A percentile compares a stretch with the other conserved stretches of the same genome.
Evolutionary conservation across 2,888 invertebrate genomes (phyloP).

Genomic region (Helobdella robusta): DNA sequence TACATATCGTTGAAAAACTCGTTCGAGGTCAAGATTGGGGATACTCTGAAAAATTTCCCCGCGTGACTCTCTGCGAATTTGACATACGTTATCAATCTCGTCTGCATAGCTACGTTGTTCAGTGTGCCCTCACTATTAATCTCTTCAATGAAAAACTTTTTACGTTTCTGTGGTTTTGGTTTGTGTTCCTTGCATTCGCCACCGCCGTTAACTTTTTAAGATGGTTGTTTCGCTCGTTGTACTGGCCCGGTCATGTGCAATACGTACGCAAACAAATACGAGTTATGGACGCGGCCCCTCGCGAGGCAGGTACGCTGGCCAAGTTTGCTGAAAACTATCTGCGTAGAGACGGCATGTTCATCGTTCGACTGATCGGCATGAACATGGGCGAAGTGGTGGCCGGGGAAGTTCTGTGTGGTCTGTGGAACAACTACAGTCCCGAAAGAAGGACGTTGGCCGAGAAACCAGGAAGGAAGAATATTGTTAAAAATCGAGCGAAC

Average conservation of each 20-base stretch:
- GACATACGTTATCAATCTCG: slow-evolving; percentile 40
- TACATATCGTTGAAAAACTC: slow-evolving; percentile 51
- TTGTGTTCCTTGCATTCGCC: slow-evolving; percentile 36
- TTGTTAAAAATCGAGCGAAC: slow-evolving; percentile 29
- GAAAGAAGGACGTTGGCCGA: slow-evolving; percentile 36
- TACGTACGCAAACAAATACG: slow-evolving; percentile 36
- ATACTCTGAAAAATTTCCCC: slow-evolving; percentile 46
- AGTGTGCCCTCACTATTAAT: slow-evolving; percentile 38
- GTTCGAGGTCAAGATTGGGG: slow-evolving; percentile 47
- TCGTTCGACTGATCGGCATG: slow-evolving; percentile 37
- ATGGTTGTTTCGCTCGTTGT: slow-evolving; percentile 37
- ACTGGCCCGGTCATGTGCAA: slow-evolving; percentile 37
- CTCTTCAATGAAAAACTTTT: slow-evolving; percentile 40
- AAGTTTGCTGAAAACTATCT: slow-evolving; percentile 40
- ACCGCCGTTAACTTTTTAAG: slow-evolving; percentile 36
- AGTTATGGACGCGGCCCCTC: slow-evolving; percentile 36
- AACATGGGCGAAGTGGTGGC: slow-evolving; percentile 40
- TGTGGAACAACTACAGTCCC: slow-evolving; percentile 39
- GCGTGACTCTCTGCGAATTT: slow-evolving; percentile 49
- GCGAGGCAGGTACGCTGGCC: slow-evolving; percentile 36
- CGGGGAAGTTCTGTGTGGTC: slow-evolving; percentile 38
- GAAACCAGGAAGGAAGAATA: slow-evolving; percentile 35
- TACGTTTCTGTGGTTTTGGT: slow-evolving; percentile 41
- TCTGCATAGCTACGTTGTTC: slow-evolving; percentile 37
- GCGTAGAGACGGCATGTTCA: slow-evolving; percentile 38